A percentile compares a stretch with the other conserved stretches of the same genome.
Conservation (phyloP, 2,797 vertebrate genomes). For the Fundulus diaphanus region DNA sequence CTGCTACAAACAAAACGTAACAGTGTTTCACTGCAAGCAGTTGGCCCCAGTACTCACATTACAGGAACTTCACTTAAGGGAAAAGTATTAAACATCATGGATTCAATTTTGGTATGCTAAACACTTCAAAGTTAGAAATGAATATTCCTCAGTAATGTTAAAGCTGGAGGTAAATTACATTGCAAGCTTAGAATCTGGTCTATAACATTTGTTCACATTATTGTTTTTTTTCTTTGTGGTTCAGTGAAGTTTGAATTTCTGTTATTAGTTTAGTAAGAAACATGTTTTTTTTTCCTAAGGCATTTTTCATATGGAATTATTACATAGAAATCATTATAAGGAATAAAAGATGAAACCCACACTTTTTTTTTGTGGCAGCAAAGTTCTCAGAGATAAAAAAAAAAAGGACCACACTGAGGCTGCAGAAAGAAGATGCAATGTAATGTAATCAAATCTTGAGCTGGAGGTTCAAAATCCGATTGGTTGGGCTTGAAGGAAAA, state of each 20-base stretch:
- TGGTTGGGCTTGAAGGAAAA: constrained; percentile 3
- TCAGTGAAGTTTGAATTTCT: neutral
- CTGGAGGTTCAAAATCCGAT: constrained; percentile 9
- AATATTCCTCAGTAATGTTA: neutral
- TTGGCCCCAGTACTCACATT: neutral
- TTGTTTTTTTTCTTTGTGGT: neutral
- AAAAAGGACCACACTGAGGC: neutral
- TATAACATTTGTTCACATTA: neutral
- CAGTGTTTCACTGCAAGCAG: neutral
- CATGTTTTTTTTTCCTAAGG: neutral
- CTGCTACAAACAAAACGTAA: neutral
- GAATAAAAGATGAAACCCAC: neutral
- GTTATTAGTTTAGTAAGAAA: constrained; percentile 2
- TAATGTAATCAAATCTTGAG: neutral
- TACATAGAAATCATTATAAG: neutral
- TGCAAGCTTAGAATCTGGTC: neutral
- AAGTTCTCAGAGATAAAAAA: neutral
- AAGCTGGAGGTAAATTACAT: neutral
- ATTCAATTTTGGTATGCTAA: neutral
- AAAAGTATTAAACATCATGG: neutral
- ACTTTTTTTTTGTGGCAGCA: neutral
- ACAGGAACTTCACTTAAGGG: neutral
- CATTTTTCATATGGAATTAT: neutral
- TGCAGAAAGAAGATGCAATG: neutral
- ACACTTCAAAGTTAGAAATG: neutral